Evolutionary conservation across 2,797 vertebrate species (phyloP), one percentile per base, ranked within the genome.

Genomic region (Propithecus perrieri): DNA sequence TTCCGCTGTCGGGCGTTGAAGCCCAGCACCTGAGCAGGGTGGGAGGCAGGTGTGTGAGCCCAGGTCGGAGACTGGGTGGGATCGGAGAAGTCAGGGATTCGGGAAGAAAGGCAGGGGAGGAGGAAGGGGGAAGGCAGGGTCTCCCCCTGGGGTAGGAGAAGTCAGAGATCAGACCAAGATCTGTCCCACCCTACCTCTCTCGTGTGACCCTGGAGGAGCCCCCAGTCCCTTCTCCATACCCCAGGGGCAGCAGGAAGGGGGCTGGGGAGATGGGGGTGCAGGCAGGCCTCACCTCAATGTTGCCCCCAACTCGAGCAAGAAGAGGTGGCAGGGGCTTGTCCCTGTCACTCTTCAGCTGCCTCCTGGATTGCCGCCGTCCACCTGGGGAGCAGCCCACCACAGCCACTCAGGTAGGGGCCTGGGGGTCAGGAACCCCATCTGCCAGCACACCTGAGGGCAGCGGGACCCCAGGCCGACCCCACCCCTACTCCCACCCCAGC

Each of bases 1-100:
- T 99, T 99, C 97, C 99, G 99, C 98, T 99, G 99, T 0, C 99
- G 99, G 48, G 99, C 99, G 0, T 99, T 99, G 98, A 99, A 99
- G 57, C 99, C 99, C 0, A 99, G 99, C n/a, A 99, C 99, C 99
- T 99, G 97, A 8, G 15, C 89, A 35, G 38, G 48, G 89, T 1
- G 0, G 26, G 53, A 22, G 7, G 6, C 2, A 0, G 26, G 18
- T 1, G 2, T 41, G 7, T 53, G 61, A 92, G 7, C 0, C 0
- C 69, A 9, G 38, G 22, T 15, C 71, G 76, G 22, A n/a, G 33
- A 26, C 5, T 4, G n/a, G 0, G 2, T 0, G 0, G 0, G 13
- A 20, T 75, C 75, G 5, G 57, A n/a, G 13, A 1, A 30, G 6
- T 33, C 30, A 26, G 93, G 67, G 61, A 11, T 6, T 7, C 8